Percentiles rank a stretch among this genome's conserved stretches.
These are phyloP conservation scores for Drosophila elegans DNA, from an alignment of 1,140 invertebrate species.

Conservation along the genomic window DNA sequence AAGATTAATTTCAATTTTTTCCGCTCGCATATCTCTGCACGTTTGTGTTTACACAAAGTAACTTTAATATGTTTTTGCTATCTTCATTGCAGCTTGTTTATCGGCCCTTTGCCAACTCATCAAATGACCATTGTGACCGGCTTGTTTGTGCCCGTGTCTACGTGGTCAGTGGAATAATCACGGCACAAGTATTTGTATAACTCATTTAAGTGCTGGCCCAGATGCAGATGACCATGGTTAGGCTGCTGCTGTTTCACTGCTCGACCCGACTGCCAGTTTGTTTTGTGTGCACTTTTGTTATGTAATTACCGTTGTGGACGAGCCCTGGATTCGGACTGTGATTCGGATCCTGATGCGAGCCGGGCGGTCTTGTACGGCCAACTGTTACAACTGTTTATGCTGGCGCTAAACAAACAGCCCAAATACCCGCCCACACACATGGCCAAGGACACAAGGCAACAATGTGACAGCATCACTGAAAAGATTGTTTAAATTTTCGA, in stretches of 20 bases:
- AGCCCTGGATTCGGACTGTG: slow-evolving; percentile 15
- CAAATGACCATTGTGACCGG: slow-evolving; percentile 19
- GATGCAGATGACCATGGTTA: slow-evolving; percentile 44
- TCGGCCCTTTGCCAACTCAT: slow-evolving; percentile 15
- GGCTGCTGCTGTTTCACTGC: slow-evolving; percentile 3
- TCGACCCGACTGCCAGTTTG: slow-evolving; percentile 33
- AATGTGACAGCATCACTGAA: slow-evolving; percentile 3
- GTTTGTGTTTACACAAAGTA: slow-evolving; percentile 32
- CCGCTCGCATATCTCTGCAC: slow-evolving; percentile 7
- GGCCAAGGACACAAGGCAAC: slow-evolving; percentile 31
- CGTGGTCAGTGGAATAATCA: slow-evolving; percentile 64
- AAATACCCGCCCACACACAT: slow-evolving; percentile 41
- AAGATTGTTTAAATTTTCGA: not conserved
- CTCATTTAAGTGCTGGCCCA: slow-evolving; percentile 65
- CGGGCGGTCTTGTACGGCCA: slow-evolving; percentile 58
- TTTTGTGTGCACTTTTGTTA: slow-evolving; percentile 74
- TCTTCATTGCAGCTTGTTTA: slow-evolving; percentile 11
- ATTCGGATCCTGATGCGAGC: slow-evolving; percentile 2
- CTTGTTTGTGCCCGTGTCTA: slow-evolving; percentile 23
- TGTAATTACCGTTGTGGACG: slow-evolving; percentile 65
- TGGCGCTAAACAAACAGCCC: slow-evolving; percentile 68
- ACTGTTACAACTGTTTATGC: slow-evolving; percentile 80
- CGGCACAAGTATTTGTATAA: slow-evolving; percentile 72
- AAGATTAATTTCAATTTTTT: slow-evolving; percentile 28
- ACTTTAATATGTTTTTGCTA: slow-evolving; percentile 24